Percentiles rank a stretch among this genome's conserved stretches.
Conservation (phyloP, 2,888 invertebrate species). For the Acanthococcus lagerstroemiae region DNA sequence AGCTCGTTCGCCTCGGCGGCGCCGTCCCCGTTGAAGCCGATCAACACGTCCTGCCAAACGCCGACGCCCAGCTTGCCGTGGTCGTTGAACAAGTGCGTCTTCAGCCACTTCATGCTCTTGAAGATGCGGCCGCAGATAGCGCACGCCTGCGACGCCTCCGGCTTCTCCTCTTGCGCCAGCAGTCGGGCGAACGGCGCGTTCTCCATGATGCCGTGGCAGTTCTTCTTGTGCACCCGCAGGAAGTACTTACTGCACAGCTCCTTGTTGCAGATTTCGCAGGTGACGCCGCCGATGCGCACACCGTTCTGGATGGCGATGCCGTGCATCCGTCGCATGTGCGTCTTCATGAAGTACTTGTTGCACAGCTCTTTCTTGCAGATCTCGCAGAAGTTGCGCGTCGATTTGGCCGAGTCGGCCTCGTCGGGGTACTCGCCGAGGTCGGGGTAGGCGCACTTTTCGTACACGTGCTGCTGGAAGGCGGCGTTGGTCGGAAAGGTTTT, state of each 20-base stretch:
- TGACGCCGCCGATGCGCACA: conserved; percentile 83
- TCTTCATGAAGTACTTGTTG: conserved; percentile 99
- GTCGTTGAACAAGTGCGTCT: conserved; percentile 75
- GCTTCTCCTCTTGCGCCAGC: conserved; percentile 46
- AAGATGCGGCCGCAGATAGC: conserved; percentile 78
- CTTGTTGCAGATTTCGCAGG: conserved; percentile 96
- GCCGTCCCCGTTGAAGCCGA: background rate
- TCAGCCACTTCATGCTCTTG: conserved; percentile 76
- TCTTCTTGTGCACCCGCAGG: conserved; percentile 92
- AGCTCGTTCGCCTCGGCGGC: background rate
- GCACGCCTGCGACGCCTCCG: conserved; percentile 62
- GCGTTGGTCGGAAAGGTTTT: conserved; percentile 64
- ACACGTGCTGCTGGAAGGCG: conserved; percentile 58
- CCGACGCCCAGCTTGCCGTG: conserved; percentile 56
- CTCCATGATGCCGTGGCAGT: conserved; percentile 91
- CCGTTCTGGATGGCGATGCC: conserved; percentile 89
- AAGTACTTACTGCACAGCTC: conserved; percentile 98
- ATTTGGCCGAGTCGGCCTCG: conserved; percentile 13
- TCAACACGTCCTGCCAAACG: conserved; percentile 9
- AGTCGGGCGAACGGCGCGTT: conserved; percentile 43
- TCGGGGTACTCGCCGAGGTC: conserved; percentile 31
- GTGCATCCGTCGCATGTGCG: conserved; percentile 98
- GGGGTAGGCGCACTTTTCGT: conserved; percentile 51
- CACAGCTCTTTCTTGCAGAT: conserved; percentile 98
- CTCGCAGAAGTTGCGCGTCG: conserved; percentile 78